These are phyloP conservation scores for Pterobdella sp. DNA, from an alignment of 2,888 invertebrate genomes.

Conservation along the genomic window DNA sequence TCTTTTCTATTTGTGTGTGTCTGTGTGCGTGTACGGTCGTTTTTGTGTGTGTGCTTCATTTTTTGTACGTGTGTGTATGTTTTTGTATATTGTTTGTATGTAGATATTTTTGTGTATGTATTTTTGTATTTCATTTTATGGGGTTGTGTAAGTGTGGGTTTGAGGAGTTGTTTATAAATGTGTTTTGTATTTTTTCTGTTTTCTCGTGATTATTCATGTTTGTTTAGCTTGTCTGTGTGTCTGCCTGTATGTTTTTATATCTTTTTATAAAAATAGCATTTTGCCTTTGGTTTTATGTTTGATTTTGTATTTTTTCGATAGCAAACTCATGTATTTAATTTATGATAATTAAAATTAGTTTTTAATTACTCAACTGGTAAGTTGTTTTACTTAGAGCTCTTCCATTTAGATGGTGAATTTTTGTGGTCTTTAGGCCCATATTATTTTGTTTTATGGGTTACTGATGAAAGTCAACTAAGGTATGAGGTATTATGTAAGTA, in stretches of 20 bases:
- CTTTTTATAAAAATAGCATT: neutral
- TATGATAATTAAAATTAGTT: neutral
- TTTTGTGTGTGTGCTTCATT: neutral
- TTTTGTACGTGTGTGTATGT: constrained; percentile 7
- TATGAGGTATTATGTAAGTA: too few species aligned
- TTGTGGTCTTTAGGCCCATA: too few species aligned
- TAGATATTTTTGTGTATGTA: constrained; percentile 21
- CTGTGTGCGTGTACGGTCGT: neutral
- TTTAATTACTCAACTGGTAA: neutral
- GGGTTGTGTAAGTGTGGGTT: neutral
- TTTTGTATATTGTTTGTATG: constrained; percentile 15
- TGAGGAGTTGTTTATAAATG: neutral
- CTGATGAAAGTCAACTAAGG: too few species aligned
- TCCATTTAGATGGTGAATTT: neutral
- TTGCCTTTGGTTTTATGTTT: neutral
- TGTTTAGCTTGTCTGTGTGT: neutral
- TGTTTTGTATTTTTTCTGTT: too few species aligned
- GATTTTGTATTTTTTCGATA: neutral
- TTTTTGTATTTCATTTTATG: constrained; percentile 3
- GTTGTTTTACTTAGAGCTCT: neutral
- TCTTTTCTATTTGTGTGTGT: constrained; percentile 12
- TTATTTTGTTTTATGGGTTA: too few species aligned
- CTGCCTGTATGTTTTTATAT: neutral
- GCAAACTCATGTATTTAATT: neutral
- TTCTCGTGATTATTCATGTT: too few species aligned